Conservation (phyloP, 2,888 invertebrate species). For the Epinotia nisella region DNA sequence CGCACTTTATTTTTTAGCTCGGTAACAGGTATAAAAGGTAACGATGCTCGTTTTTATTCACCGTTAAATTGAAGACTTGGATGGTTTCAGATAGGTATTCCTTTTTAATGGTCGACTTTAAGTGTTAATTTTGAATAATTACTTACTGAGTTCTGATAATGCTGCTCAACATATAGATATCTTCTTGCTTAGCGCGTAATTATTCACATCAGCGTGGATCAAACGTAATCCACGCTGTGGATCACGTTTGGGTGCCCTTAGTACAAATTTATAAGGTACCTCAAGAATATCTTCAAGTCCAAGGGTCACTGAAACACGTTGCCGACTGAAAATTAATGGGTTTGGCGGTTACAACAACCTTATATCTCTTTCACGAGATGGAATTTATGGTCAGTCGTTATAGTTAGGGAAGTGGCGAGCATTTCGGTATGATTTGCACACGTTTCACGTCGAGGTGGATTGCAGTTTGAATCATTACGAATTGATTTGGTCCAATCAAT, state of each 20-base stretch:
- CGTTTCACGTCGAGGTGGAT: too few species aligned
- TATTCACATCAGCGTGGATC: too few species aligned
- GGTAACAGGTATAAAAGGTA: background rate
- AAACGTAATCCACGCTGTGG: too few species aligned
- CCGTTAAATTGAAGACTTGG: background rate
- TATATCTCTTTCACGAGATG: slow-evolving; percentile 1
- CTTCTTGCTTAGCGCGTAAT: too few species aligned
- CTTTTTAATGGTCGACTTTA: background rate
- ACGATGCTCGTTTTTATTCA: background rate
- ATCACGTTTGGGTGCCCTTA: too few species aligned
- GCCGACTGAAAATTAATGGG: background rate
- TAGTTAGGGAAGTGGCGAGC: too few species aligned
- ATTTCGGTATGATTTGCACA: too few species aligned
- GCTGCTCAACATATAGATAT: too few species aligned
- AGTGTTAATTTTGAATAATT: background rate
- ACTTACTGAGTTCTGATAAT: background rate
- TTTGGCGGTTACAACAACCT: background rate
- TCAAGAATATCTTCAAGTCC: too few species aligned
- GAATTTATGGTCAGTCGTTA: background rate
- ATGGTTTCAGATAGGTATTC: background rate
- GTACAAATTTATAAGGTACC: too few species aligned
- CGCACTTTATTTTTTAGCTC: background rate
- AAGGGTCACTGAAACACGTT: background rate
- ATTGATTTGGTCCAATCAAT: too few species aligned
- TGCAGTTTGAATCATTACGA: too few species aligned